Evolutionary conservation across 2,888 invertebrate species (phyloP).

Genomic region (Lithophane ornitopus): DNA sequence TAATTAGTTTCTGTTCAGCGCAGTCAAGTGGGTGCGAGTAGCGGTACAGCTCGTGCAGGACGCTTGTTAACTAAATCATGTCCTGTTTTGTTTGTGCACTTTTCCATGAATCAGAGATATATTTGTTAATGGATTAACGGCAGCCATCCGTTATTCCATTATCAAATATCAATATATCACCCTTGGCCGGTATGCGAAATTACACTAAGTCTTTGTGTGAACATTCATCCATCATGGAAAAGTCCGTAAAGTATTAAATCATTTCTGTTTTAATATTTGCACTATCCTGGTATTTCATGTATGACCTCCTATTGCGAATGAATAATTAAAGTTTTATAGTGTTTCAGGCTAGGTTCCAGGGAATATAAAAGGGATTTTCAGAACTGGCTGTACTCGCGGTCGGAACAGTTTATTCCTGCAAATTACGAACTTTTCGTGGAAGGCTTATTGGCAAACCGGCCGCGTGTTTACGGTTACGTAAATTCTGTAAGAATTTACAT

Average conservation of each 20-base stretch:
- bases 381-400: not conserved
- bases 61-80: not conserved
- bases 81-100: not conserved
- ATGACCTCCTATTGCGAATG: not conserved
- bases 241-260: not conserved
- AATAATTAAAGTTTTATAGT: no score
- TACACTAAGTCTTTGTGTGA: no score
- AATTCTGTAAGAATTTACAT: not conserved
- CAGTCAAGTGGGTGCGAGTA: not conserved
- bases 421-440: not conserved
- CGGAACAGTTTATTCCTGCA: not conserved
- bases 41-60: not conserved
- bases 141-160: no score
- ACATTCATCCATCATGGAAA: not conserved
- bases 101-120: not conserved
- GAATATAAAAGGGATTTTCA: not conserved
- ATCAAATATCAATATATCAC: no score
- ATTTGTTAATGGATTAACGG: not conserved
- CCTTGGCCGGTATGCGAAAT: not conserved
- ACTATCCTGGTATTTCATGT: not conserved
- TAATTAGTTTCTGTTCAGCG: slow-evolving; percentile 21
- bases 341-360: no score
- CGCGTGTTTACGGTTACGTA: not conserved
- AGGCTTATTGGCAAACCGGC: not conserved
- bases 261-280: not conserved